Percentiles rank a stretch among this genome's conserved stretches.
phyloP scores from a whole-genome alignment of 2,113 vertebrate species.

The Apodemus sylvaticus region DNA sequence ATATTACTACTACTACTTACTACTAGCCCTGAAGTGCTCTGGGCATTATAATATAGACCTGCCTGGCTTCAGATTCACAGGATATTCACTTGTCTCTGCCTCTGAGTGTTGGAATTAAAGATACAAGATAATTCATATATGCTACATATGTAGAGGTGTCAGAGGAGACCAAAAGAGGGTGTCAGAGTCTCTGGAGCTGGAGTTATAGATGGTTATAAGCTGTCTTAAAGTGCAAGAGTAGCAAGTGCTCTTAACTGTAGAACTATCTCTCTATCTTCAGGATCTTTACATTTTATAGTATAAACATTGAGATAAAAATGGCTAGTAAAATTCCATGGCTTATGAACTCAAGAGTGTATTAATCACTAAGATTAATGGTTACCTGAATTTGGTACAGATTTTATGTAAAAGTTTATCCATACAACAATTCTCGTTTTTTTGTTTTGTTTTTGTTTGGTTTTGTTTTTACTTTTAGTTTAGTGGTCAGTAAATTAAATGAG shows the following conservation, averaged over 20 bases:
- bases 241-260: background rate
- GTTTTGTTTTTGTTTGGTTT: too few species aligned
- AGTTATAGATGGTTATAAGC: background rate
- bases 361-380: background rate
- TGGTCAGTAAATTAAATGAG: background rate
- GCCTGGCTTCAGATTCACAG: background rate
- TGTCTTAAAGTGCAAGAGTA: background rate
- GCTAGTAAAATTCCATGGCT: background rate
- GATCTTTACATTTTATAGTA: constrained; percentile 29
- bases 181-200: background rate
- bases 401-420: background rate
- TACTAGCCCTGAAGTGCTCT: background rate
- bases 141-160: background rate
- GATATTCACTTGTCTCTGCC: background rate
- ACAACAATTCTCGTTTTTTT: background rate
- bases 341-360: constrained; percentile 24
- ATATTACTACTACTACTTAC: background rate
- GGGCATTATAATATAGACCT: background rate
- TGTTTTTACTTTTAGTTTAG: background rate
- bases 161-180: background rate
- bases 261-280: background rate
- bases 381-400: constrained; percentile 40
- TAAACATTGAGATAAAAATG: constrained; percentile 25
- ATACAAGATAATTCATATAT: background rate
- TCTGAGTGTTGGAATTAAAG: background rate